Conservation (phyloP, 2,113 vertebrate genomes). For the Chloebia gouldiae region DNA sequence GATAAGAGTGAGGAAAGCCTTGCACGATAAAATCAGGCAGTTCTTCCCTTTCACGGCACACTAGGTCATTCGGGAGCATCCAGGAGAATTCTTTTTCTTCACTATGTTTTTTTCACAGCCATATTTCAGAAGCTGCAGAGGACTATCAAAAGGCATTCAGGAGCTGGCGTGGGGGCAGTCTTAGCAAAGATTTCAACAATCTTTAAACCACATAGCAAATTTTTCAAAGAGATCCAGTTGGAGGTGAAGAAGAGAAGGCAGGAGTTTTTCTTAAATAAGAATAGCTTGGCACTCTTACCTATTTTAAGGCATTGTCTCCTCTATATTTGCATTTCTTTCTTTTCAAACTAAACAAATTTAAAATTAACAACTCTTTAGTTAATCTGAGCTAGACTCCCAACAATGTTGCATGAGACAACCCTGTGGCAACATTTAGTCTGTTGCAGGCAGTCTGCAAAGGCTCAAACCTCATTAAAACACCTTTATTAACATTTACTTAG, state of each 20-base stretch:
- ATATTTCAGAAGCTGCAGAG: background rate
- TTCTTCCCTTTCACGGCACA: background rate
- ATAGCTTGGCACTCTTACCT: background rate
- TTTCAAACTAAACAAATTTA: slow-evolving; percentile 12
- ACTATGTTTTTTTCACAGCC: background rate
- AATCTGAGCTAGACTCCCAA: background rate
- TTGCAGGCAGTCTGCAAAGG: background rate
- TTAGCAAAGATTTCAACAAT: background rate
- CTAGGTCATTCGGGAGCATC: slow-evolving; percentile 19
- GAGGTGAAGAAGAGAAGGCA: background rate
- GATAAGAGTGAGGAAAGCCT: slow-evolving; percentile 35
- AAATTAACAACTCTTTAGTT: slow-evolving; percentile 11
- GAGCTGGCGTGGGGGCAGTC: background rate
- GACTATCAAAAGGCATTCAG: slow-evolving; percentile 18
- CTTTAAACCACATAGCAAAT: background rate
- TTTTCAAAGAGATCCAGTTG: background rate
- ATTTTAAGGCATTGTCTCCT: background rate
- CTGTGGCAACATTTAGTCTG: background rate
- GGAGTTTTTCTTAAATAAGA: slow-evolving; percentile 1
- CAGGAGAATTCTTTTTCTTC: slow-evolving; percentile 2
- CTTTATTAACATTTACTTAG: slow-evolving; percentile 3
- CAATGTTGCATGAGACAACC: background rate
- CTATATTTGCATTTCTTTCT: slow-evolving; percentile 22
- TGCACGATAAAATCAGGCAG: background rate
- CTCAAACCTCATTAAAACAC: background rate